Evolutionary conservation across 2,888 invertebrate genomes (phyloP).

Genomic region (Margaritifera margaritifera): DNA sequence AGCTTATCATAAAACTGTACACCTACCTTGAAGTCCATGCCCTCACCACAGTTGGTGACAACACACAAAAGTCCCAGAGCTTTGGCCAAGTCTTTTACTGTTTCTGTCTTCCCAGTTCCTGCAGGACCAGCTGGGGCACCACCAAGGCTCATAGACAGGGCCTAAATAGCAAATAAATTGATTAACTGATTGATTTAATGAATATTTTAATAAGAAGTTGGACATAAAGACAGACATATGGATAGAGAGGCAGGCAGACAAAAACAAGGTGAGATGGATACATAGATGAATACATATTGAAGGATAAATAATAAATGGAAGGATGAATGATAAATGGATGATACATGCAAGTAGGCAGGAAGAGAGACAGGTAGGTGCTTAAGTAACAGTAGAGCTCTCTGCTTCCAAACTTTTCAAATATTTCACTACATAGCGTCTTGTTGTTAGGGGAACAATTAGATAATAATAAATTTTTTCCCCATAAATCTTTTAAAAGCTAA

Average conservation of each 20-base stretch:
- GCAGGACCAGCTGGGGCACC: constrained; percentile 85
- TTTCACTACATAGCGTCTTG: too few species aligned
- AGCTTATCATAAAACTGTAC: neutral
- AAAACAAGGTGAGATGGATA: too few species aligned
- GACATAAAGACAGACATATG: too few species aligned
- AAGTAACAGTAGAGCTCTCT: neutral
- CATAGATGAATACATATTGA: too few species aligned
- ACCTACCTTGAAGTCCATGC: constrained; percentile 81
- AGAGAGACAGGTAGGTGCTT: neutral
- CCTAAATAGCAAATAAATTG: constrained; percentile 69
- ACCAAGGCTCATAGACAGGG: constrained; percentile 91
- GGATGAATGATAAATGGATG: too few species aligned
- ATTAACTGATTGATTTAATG: too few species aligned
- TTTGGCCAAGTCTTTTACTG: constrained; percentile 92
- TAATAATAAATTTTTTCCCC: too few species aligned
- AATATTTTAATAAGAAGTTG: too few species aligned
- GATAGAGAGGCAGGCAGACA: too few species aligned
- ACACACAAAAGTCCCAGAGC: constrained; percentile 78
- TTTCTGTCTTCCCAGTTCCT: constrained; percentile 91
- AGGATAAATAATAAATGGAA: too few species aligned
- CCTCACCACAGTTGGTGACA: constrained; percentile 90
- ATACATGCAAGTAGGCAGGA: neutral
- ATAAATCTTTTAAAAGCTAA: too few species aligned
- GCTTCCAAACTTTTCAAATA: neutral
- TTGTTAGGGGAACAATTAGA: too few species aligned